These are phyloP conservation scores for Cynaeus angustus DNA, from an alignment of 2,888 invertebrate genomes.

Conservation along the genomic window DNA sequence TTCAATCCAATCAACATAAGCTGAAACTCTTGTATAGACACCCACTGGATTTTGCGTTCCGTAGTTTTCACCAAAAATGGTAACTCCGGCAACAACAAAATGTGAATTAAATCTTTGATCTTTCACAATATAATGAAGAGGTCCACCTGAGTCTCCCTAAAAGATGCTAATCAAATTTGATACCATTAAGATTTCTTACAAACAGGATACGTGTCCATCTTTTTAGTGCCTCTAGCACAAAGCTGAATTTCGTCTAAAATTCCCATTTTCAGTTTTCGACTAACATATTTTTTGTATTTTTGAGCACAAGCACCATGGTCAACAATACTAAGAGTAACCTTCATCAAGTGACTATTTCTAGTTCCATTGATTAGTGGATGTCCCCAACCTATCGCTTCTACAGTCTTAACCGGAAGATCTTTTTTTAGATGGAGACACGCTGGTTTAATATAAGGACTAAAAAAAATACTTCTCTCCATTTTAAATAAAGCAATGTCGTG, in stretches of 20 bases:
- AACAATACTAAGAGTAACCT: constrained; percentile 63
- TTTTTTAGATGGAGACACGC: constrained; percentile 66
- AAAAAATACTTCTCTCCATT: constrained; percentile 62
- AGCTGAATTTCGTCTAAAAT: constrained; percentile 56
- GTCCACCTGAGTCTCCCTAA: constrained; percentile 60
- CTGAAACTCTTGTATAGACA: constrained; percentile 38
- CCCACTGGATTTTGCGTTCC: constrained; percentile 20
- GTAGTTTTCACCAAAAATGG: constrained; percentile 30
- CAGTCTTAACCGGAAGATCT: constrained; percentile 47
- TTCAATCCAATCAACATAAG: constrained; percentile 38
- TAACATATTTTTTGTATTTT: constrained; percentile 21
- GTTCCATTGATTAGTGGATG: constrained; percentile 52
- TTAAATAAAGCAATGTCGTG: constrained; percentile 72
- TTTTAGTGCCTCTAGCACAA: constrained; percentile 57
- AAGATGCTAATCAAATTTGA: constrained; percentile 38
- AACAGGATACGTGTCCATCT: constrained; percentile 61
- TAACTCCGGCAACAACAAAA: constrained; percentile 35
- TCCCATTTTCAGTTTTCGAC: constrained; percentile 50
- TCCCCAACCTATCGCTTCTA: constrained; percentile 71
- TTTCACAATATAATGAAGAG: background rate
- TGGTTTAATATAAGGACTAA: constrained; percentile 67
- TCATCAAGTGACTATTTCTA: constrained; percentile 65
- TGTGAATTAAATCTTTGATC: background rate
- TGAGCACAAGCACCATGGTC: constrained; percentile 37
- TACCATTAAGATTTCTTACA: constrained; percentile 40